A percentile compares a stretch with the other conserved stretches of the same genome.
Conservation (phyloP, 2,113 vertebrate genomes). For the Tichodroma muraria region DNA sequence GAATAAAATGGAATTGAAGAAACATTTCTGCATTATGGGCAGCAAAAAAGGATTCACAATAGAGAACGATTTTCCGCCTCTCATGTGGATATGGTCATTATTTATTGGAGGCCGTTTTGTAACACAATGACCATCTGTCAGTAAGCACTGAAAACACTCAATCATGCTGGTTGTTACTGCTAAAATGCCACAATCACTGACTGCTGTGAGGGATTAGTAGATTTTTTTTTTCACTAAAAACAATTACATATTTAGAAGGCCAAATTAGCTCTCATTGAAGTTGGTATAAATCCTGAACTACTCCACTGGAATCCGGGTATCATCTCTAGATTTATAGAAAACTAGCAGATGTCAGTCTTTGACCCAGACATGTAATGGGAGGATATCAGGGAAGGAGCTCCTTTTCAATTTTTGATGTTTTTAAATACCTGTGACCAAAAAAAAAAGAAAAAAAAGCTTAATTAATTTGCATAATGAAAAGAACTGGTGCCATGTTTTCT, state of each 20-base stretch:
- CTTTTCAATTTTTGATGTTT: not conserved
- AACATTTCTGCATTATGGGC: not conserved
- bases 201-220: constrained; percentile 5
- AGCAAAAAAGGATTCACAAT: not conserved
- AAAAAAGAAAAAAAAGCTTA: not conserved
- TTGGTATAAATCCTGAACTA: not conserved
- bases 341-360: not conserved
- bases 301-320: not conserved
- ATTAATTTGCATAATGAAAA: not conserved
- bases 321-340: not conserved
- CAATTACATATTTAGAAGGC: constrained; percentile 11
- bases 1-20: not conserved
- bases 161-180: constrained; percentile 24
- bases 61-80: constrained; percentile 30
- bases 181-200: constrained; percentile 30
- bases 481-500: not conserved
- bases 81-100: constrained; percentile 43
- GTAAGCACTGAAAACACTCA: constrained; percentile 27
- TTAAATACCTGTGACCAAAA: not conserved
- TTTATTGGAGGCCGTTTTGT: constrained; percentile 43
- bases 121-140: constrained; percentile 54
- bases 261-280: not conserved
- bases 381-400: not conserved
- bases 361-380: not conserved
- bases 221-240: not conserved